Percentiles rank a stretch among this genome's conserved stretches.
These are phyloP conservation scores for Teleopsis dalmanni DNA, from an alignment of 1,140 invertebrate species.

Conservation along the genomic window DNA sequence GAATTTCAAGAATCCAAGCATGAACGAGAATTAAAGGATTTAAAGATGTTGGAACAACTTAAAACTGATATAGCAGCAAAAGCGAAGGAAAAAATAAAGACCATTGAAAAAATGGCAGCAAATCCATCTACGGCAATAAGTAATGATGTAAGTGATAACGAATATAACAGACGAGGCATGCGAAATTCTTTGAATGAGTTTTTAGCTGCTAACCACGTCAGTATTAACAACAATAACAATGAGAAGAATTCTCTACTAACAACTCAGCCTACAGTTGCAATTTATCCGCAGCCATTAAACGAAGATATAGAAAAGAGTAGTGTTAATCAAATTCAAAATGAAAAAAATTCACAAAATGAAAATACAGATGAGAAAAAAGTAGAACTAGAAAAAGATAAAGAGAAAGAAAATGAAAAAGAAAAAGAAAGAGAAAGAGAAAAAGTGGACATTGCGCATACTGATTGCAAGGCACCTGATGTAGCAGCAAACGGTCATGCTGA, in stretches of 20 bases:
- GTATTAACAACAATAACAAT: constrained; percentile 7
- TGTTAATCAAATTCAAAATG: neutral
- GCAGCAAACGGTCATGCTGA: constrained; percentile 29
- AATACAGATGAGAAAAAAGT: neutral
- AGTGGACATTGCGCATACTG: constrained; percentile 15
- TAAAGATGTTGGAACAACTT: constrained; percentile 55
- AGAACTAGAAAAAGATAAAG: neutral
- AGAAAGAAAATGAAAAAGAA: neutral
- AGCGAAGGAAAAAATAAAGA: constrained; percentile 49
- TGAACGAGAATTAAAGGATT: constrained; percentile 45
- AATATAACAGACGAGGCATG: constrained; percentile 17
- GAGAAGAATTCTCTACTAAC: neutral
- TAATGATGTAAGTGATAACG: constrained; percentile 14
- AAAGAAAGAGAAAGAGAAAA: constrained; percentile 1
- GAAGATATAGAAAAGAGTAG: neutral
- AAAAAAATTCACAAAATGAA: neutral
- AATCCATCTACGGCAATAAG: neutral
- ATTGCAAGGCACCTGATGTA: constrained; percentile 26
- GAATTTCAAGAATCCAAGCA: constrained; percentile 46
- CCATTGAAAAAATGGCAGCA: constrained; percentile 46
- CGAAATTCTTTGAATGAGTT: constrained; percentile 42
- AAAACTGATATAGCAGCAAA: constrained; percentile 58
- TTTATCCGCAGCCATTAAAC: constrained; percentile 16
- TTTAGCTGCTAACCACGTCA: constrained; percentile 39
- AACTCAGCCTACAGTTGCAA: constrained; percentile 8